Base-by-base conservation (phyloP, 2,888 invertebrate genomes). In the Adelognathus sp. region DNA sequence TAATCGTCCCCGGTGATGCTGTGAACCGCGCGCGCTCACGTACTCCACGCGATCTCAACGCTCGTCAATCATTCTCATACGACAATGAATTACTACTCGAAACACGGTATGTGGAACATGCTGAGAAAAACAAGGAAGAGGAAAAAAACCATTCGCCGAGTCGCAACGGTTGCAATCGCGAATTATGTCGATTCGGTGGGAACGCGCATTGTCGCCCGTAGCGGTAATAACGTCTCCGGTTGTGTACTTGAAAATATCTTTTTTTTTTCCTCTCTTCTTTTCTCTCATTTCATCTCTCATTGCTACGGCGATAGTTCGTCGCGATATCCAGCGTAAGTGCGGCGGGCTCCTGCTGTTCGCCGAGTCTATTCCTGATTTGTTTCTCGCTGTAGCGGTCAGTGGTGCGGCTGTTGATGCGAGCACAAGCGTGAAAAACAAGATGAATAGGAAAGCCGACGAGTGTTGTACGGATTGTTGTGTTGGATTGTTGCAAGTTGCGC, bases 371-470 rank as follows among this genome's bases (percentile, higher is more conserved):
- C 67, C 72, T 79, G 76, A 79, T 79, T 76, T 64, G n/a, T 67
- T 31, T 41, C 41, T 33, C 31, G 71, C 9, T 29, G 33, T 33
- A 31, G 52, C 31, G 69, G 46, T 21, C 11, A 3, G 44, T 75
- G 81, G 83, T 81, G 81, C 83, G 83, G 83, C 85, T 86, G 84
- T n/a, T 88, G 86, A 88, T 88, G 88, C 82, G 81, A 83, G n/a
- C n/a, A n/a, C 73, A 64, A 24, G 60, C 39, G 63, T 50, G n/a
- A 71, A 71, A 83, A 71, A 83, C 84, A 89, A 87, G 87, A 89
- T 88, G 88, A 88, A 89, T 88, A 87, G 87, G 84, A 81, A 87
- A 86, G 85, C 82, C 78, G 82, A 76, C 76, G 78, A 78, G 80
- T 76, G 63, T n/a, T 69, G 75, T 71, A 63, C 31, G 64, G 76